These are phyloP conservation scores for Serranus cabrilla DNA, from an alignment of 2,797 vertebrate species.

Conservation along the genomic window DNA sequence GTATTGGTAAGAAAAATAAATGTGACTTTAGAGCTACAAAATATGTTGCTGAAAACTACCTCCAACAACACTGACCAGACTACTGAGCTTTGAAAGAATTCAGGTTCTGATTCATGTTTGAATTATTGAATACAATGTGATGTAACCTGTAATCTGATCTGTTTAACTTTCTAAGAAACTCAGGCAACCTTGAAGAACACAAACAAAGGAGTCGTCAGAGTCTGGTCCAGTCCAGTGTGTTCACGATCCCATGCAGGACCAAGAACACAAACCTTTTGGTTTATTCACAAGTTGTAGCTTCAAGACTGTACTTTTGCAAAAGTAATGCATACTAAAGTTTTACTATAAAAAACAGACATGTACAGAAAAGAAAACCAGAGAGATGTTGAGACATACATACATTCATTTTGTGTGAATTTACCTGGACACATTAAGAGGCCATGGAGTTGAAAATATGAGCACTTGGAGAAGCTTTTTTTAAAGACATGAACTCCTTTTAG, in stretches of 20 bases:
- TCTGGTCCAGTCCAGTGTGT: conserved; percentile 30
- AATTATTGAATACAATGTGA: conserved; percentile 35
- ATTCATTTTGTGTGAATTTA: conserved; percentile 59
- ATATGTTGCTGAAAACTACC: not conserved
- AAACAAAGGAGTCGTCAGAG: conserved; percentile 27
- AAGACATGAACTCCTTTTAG: not conserved
- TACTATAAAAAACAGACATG: conserved; percentile 55
- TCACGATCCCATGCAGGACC: conserved; percentile 12
- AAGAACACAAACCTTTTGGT: conserved; percentile 56
- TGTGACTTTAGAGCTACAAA: not conserved
- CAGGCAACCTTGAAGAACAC: conserved; percentile 2
- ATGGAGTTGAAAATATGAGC: conserved; percentile 5
- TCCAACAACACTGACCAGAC: not conserved
- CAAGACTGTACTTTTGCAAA: conserved; percentile 48
- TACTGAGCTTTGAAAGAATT: not conserved
- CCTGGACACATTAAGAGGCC: conserved; percentile 44
- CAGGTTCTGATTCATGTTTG: conserved; percentile 9
- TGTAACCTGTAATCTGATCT: conserved; percentile 33
- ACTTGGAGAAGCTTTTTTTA: conserved; percentile 2
- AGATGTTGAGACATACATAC: conserved; percentile 51
- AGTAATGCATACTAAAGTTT: conserved; percentile 44
- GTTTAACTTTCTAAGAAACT: conserved; percentile 10
- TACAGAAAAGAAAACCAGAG: conserved; percentile 50
- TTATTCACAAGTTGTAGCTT: conserved; percentile 58
- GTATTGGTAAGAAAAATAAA: not conserved